A percentile compares a stretch with the other conserved stretches of the same genome.
Conservation (phyloP, 2,797 vertebrate species). For the Epinephelus malabaricus region DNA sequence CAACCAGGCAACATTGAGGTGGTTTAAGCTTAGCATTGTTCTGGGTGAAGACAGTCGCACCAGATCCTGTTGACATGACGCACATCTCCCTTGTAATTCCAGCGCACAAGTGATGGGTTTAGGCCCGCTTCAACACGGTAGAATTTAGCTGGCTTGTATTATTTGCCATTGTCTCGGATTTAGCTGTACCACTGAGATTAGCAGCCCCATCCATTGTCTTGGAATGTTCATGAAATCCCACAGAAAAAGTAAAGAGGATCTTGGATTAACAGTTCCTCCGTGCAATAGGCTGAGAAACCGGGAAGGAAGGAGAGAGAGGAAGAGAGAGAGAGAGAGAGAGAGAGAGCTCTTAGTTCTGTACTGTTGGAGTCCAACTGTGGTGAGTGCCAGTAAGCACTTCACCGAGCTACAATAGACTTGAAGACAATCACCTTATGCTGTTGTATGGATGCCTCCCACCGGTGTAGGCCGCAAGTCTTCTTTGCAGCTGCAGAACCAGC, state of each 20-base stretch:
- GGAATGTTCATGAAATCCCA: conserved; percentile 89
- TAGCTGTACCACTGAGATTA: conserved; percentile 90
- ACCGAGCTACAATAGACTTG: conserved; percentile 75
- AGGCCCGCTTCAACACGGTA: conserved; percentile 83
- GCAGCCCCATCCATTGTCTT: conserved; percentile 85
- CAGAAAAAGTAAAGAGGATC: conserved; percentile 88
- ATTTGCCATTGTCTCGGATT: conserved; percentile 88
- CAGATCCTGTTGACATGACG: conserved; percentile 84
- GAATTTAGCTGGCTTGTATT: conserved; percentile 85
- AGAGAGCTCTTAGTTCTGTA: conserved; percentile 58
- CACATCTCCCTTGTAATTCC: conserved; percentile 87
- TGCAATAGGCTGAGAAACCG: conserved; percentile 75
- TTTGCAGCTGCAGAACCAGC: conserved; percentile 53
- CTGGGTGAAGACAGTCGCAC: conserved; percentile 75
- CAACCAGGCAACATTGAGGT: conserved; percentile 74
- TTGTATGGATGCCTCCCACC: conserved; percentile 82
- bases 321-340: conserved; percentile 46
- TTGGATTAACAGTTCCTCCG: conserved; percentile 86
- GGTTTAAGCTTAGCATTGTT: conserved; percentile 84
- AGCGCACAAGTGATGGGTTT: conserved; percentile 85
- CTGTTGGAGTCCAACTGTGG: conserved; percentile 67
- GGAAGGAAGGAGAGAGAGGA: conserved; percentile 43
- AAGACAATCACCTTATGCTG: conserved; percentile 82
- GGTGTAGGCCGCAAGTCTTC: conserved; percentile 69
- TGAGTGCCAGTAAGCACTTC: conserved; percentile 76